Evolutionary conservation across 1,140 invertebrate genomes (phyloP), one percentile per base, ranked within the genome.

Genomic region (Berghia stephanieae): DNA sequence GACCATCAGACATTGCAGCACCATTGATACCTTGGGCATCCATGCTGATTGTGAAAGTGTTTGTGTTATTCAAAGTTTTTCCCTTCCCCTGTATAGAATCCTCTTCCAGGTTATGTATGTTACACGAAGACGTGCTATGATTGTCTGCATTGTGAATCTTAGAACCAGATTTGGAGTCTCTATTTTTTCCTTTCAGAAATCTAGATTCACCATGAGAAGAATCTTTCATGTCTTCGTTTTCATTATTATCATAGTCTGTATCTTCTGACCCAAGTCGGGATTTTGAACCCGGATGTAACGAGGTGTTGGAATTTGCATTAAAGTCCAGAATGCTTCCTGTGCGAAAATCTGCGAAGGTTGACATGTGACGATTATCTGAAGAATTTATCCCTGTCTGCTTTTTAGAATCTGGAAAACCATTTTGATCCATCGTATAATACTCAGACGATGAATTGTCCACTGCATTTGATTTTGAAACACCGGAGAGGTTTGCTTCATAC

Each of bases 291-390:
- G 72, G 55, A 13, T 63, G 3, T 38, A 44, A 27, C 1, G n/a
- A 18, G 16, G 52, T 27, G n/a, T 34, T 34, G 44, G 3, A 21
- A 18, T 60, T 60, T 21, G 36, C 18, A 4, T 27, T 55, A 52
- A 76, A 75, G 34, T 83, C 81, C 44, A 82, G 49, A 71, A 80
- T 78, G 68, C 82, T 80, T 3, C 77, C 73, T n/a, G 78, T 80
- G 40, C 83, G 80, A 67, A 85, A 85, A 77, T 85, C 83, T 0
- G 81, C 78, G 75, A 86, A 86, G 16, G 81, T 85, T 13, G 75
- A 81, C 31, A 80, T 80, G 80, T 85, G 84, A 40, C 81, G 83
- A 38, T 75, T 82, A 21, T 85, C 82, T 31, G 55, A 42, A 31
- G 55, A 67, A n/a, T n/a, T n/a, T n/a, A n/a, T n/a, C n/a, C 40